Evolutionary conservation across 2,888 invertebrate species (phyloP).

Genomic region (Xylocampa areola): DNA sequence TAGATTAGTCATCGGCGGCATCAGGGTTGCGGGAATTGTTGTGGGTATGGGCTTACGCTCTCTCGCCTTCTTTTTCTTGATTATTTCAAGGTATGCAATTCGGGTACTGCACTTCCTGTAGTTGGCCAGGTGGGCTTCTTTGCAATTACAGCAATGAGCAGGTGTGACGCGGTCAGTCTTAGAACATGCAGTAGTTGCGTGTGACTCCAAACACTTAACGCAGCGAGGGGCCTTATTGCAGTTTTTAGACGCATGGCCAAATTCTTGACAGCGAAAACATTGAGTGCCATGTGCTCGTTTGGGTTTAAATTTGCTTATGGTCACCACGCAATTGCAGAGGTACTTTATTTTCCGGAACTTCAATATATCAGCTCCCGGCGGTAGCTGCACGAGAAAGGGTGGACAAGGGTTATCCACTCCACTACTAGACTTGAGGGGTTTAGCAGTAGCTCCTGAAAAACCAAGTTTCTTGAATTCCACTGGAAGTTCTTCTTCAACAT

Average conservation of each 20-base stretch:
- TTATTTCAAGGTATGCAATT: no score
- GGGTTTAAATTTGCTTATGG: background rate
- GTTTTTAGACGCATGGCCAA: conserved; percentile 1
- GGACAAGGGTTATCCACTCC: conserved; percentile 1
- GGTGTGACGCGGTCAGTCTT: no score
- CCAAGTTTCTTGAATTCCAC: background rate
- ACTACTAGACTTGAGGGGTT: background rate
- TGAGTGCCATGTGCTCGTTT: background rate
- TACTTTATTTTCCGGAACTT: conserved; percentile 1
- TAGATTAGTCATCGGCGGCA: no score
- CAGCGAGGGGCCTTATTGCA: background rate
- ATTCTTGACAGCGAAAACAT: background rate
- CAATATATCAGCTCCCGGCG: background rate
- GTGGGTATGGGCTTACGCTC: no score
- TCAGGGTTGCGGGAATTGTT: no score
- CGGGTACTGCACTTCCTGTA: no score
- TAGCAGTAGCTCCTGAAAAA: background rate
- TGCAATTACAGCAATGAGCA: no score
- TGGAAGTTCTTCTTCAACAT: conserved; percentile 1
- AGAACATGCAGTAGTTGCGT: no score
- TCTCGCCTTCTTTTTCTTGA: no score
- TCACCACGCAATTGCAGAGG: background rate
- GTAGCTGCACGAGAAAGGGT: background rate
- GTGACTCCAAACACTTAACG: no score
- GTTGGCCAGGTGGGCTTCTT: no score